These are phyloP conservation scores for Scolopax rusticola DNA, from an alignment of 2,797 vertebrate genomes.

Conservation along the genomic window DNA sequence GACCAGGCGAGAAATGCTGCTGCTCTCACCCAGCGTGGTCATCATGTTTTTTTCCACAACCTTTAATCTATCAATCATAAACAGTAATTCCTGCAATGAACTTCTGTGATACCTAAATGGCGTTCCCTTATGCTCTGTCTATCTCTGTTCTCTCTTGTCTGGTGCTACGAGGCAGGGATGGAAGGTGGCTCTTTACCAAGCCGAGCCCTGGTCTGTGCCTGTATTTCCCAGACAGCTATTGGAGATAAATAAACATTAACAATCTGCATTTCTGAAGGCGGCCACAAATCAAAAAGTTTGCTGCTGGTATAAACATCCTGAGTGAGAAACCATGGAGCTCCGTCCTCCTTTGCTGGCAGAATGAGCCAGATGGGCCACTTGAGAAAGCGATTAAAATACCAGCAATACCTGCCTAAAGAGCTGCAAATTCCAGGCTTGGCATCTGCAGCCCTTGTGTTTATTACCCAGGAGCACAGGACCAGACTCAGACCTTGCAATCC, in stretches of 20 bases:
- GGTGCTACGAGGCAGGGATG: background rate
- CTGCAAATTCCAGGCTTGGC: background rate
- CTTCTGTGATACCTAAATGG: background rate
- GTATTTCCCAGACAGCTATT: background rate
- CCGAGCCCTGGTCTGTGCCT: background rate
- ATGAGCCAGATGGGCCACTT: background rate
- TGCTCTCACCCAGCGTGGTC: background rate
- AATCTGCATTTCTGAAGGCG: background rate
- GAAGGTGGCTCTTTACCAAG: background rate
- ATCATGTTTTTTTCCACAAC: background rate
- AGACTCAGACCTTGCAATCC: background rate
- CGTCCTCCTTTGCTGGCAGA: background rate
- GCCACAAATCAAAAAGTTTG: background rate
- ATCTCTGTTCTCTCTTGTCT: background rate
- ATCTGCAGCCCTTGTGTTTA: background rate
- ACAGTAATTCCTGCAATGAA: background rate
- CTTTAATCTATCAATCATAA: background rate
- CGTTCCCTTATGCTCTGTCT: background rate
- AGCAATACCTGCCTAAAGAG: conserved; percentile 9
- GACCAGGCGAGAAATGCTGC: background rate
- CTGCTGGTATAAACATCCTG: background rate
- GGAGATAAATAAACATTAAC: background rate
- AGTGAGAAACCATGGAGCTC: background rate
- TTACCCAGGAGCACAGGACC: background rate
- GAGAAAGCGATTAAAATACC: conserved; percentile 36